These are phyloP conservation scores for Argyrosomus japonicus DNA, from an alignment of 2,113 vertebrate genomes.

Conservation along the genomic window DNA sequence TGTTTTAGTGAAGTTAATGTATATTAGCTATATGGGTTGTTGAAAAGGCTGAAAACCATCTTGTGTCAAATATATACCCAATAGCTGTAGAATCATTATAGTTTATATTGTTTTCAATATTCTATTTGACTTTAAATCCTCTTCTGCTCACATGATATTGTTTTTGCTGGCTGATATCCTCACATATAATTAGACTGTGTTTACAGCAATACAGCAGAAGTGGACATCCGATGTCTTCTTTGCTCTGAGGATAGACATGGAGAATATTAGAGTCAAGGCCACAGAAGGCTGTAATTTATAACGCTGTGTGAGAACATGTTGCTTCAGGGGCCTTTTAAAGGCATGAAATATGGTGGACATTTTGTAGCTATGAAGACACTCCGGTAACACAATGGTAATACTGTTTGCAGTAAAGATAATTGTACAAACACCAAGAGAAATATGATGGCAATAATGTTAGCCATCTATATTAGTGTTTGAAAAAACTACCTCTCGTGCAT, in stretches of 20 bases:
- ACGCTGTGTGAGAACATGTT: constrained; percentile 42
- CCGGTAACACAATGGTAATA: constrained; percentile 32
- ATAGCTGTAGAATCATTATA: neutral
- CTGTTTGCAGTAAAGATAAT: constrained; percentile 42
- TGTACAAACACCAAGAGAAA: constrained; percentile 49
- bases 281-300: constrained; percentile 36
- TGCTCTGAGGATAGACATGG: constrained; percentile 2
- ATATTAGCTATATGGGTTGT: no score
- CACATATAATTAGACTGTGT: neutral
- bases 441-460: constrained; percentile 51
- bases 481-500: constrained; percentile 19
- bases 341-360: constrained; percentile 29
- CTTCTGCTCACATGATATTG: neutral
- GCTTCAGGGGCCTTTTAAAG: constrained; percentile 59
- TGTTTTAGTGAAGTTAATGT: no score
- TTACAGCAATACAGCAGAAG: neutral
- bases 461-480: constrained; percentile 33
- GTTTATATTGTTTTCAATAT: neutral
- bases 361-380: constrained; percentile 34
- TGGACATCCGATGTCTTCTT: neutral
- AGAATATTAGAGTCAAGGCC: constrained; percentile 36
- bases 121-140: neutral
- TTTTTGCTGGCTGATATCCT: neutral
- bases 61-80: neutral
- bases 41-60: no score